phyloP scores from a whole-genome alignment of 2,797 vertebrate species.

The Mormyrops attenuatus region DNA sequence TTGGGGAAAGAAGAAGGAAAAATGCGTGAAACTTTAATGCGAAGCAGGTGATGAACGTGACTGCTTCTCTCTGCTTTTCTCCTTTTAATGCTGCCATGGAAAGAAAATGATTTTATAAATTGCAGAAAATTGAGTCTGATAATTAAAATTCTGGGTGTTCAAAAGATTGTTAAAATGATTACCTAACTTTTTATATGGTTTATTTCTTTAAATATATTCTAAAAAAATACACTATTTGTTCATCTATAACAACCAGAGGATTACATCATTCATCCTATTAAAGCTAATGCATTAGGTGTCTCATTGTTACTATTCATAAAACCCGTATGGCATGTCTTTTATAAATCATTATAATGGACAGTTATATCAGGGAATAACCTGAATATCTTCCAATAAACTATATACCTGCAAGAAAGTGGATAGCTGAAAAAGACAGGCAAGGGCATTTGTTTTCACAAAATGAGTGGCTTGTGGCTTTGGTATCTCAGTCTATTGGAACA shows the following conservation, averaged over 20 bases:
- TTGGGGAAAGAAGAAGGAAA: constrained; percentile 60
- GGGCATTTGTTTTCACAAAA: constrained; percentile 19
- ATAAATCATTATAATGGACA: background rate
- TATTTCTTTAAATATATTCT: constrained; percentile 15
- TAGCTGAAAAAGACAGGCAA: background rate
- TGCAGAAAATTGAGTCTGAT: constrained; percentile 31
- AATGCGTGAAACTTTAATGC: constrained; percentile 77
- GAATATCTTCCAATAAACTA: constrained; percentile 10
- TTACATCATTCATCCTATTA: constrained; percentile 16
- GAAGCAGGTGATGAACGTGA: constrained; percentile 78
- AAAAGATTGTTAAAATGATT: constrained; percentile 14
- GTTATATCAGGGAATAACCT: background rate
- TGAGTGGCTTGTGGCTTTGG: constrained; percentile 5
- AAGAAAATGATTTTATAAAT: constrained; percentile 44
- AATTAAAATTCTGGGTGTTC: constrained; percentile 21
- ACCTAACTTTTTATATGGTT: background rate
- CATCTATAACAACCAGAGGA: background rate
- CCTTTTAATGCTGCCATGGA: constrained; percentile 36
- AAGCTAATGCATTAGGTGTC: background rate
- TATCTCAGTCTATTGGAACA: background rate
- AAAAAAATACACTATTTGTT: background rate
- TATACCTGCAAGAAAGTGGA: constrained; percentile 10
- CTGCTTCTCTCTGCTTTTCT: constrained; percentile 38
- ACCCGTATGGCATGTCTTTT: background rate
- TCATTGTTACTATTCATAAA: constrained; percentile 17